Evolutionary conservation across 1,140 invertebrate species (phyloP), one percentile per base, ranked within the genome.

Genomic region (Monochamus saltuarius): DNA sequence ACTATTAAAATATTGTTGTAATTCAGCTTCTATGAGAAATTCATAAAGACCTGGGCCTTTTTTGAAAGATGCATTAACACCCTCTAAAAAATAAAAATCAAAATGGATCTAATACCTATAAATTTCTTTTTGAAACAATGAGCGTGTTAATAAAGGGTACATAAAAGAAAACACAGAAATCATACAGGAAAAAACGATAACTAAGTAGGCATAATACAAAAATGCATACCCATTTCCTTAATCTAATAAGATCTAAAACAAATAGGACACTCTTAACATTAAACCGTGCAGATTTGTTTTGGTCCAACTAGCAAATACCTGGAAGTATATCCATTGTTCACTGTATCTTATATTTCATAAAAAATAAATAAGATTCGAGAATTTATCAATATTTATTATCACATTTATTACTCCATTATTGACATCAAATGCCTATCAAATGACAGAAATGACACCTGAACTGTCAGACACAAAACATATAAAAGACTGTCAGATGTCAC

Each of bases 21-120:
- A 81, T 76, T 95, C 91, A 22, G 93, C 91, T 78, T 95, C 93
- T 72, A 90, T 85, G 54, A 96, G 84, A 77, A 96, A 95, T 73
- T 95, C 92, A 73, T 92, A 92, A 51, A 96, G 83, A 53, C 91
- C 90, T 53, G 89, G 89, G 34, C 84, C 84, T 61, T 77, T 78
- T 67, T 75, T 75, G 29, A 73, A 60, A 19, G 75, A 64, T 45
- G 69, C 65, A 68, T 71, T 72, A 11, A 73, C 57, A 45, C 70
- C 70, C 59, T 76, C 74, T 76, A 59, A 53, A 75, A 73, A 68
- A 47, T 42, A 56, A 62, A 14, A 45, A 49, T 46, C 16, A 19
- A 56, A 35, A 38, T 14, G 29, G 29, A 50, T 47, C 46, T 35
- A 39, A 45, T 7, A 9, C 16, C 46, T 11, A n/a, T 13, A 11